Percentiles rank a stretch among this genome's conserved stretches.
phyloP scores from a whole-genome alignment of 1,140 invertebrate genomes.

The Sycophaga agraensis region DNA sequence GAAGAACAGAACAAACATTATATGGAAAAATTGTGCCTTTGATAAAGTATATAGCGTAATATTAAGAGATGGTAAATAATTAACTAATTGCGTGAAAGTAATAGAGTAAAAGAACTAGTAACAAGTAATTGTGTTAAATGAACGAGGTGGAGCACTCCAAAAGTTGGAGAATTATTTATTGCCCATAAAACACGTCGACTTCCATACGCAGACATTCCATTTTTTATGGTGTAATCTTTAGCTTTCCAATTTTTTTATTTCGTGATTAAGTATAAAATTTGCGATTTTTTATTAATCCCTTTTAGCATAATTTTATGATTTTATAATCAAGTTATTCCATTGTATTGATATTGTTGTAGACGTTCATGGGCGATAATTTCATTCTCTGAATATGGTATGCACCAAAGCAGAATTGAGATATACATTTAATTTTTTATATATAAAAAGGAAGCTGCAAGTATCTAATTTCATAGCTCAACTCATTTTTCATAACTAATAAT shows the following conservation, averaged over 20 bases:
- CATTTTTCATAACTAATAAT: too few species aligned
- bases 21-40: conserved; percentile 14
- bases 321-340: not conserved
- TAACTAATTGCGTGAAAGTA: conserved; percentile 11
- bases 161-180: conserved; percentile 25
- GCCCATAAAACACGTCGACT: conserved; percentile 9
- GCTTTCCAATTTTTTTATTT: not conserved
- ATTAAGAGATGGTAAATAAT: conserved; percentile 6
- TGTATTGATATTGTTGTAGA: conserved; percentile 1
- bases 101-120: conserved; percentile 10
- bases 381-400: conserved; percentile 40
- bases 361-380: conserved; percentile 31
- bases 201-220: conserved; percentile 53
- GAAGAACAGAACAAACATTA: not conserved
- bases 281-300: conserved; percentile 1
- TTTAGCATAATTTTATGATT: conserved; percentile 10
- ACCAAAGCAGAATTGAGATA: too few species aligned
- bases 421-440: too few species aligned
- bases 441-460: too few species aligned
- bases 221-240: conserved; percentile 32
- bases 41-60: conserved; percentile 9
- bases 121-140: conserved; percentile 34
- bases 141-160: conserved; percentile 38
- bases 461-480: too few species aligned
- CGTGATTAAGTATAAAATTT: conserved; percentile 16